These are phyloP conservation scores for Sipha flava DNA, from an alignment of 1,140 invertebrate species.

Conservation along the genomic window DNA sequence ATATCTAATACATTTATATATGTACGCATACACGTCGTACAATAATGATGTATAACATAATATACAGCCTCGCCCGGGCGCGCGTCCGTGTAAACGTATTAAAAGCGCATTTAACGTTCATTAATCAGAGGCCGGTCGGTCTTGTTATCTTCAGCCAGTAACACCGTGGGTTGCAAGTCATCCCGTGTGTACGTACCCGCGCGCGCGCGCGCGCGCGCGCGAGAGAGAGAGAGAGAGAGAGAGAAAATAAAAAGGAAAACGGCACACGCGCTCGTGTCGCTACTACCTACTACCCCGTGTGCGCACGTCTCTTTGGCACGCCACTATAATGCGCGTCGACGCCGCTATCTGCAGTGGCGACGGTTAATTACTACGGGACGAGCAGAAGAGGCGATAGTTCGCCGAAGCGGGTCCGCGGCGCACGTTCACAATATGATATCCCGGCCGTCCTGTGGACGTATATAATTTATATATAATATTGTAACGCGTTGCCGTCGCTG, in stretches of 20 bases:
- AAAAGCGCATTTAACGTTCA: slow-evolving; percentile 27
- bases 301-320: no score
- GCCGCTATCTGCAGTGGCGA: no score
- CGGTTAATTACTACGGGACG: no score
- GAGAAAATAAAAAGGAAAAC: neutral
- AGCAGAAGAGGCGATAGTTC: no score
- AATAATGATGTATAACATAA: no score
- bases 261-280: neutral
- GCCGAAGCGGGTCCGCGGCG: no score
- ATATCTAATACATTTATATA: no score
- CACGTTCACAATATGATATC: no score
- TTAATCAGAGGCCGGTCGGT: slow-evolving; percentile 10
- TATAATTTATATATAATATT: neutral
- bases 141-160: neutral
- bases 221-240: neutral
- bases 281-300: no score
- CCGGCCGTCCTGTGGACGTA: no score
- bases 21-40: no score
- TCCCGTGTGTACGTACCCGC: neutral
- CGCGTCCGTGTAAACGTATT: neutral
- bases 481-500: neutral
- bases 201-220: neutral
- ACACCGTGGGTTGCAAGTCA: neutral
- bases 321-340: no score
- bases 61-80: neutral